Conservation (phyloP, 2,888 invertebrate species). For the Monochamus alternatus region DNA sequence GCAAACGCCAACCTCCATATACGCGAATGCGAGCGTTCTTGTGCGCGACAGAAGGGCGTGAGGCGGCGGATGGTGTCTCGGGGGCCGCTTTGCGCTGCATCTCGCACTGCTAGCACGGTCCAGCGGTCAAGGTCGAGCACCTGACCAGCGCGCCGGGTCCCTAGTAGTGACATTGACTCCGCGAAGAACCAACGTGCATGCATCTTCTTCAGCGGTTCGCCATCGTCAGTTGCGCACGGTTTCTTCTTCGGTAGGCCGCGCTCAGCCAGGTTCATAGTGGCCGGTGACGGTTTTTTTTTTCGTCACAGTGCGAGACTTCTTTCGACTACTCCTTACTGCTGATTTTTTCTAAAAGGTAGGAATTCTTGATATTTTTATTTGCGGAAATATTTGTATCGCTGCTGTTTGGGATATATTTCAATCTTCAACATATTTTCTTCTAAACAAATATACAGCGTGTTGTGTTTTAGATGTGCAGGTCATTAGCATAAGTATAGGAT, state of each 20-base stretch:
- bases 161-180: conserved; percentile 68
- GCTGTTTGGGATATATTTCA: too few species aligned
- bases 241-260: conserved; percentile 31
- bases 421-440: too few species aligned
- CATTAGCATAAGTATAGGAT: too few species aligned
- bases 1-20: conserved; percentile 9
- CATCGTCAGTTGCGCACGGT: conserved; percentile 46
- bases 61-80: conserved; percentile 16
- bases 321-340: not conserved
- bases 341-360: not conserved
- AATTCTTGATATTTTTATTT: not conserved
- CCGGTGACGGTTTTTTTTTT: not conserved
- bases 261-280: not conserved
- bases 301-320: not conserved
- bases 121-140: conserved; percentile 67
- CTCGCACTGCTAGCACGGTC: conserved; percentile 54
- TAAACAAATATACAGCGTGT: too few species aligned
- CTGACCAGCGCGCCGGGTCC: conserved; percentile 50
- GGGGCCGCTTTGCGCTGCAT: conserved; percentile 55
- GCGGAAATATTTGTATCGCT: too few species aligned
- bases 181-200: conserved; percentile 57
- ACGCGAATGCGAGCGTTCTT: conserved; percentile 8
- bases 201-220: conserved; percentile 52
- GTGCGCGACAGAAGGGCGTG: conserved; percentile 32
- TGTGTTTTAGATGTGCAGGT: too few species aligned